These are phyloP conservation scores for Aporophyla lueneburgensis DNA, from an alignment of 2,888 invertebrate genomes.

Conservation along the genomic window DNA sequence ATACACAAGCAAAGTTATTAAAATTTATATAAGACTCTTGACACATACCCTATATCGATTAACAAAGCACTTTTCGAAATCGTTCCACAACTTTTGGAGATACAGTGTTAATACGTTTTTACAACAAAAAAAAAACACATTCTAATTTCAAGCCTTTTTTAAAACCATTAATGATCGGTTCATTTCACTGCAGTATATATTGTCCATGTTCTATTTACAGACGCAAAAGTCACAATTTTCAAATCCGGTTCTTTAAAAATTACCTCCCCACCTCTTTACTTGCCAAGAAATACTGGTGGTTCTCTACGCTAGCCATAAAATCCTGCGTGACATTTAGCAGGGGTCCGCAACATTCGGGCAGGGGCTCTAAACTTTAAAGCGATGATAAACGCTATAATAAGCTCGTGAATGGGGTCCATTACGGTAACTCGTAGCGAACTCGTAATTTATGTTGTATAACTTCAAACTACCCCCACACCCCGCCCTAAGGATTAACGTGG, in stretches of 20 bases:
- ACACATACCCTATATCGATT: too few relatives aligned
- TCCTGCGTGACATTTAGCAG: slow-evolving; percentile 59
- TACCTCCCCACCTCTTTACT: background rate
- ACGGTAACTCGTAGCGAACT: slow-evolving; percentile 72
- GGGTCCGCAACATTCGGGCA: slow-evolving; percentile 42
- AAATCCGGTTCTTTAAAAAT: slow-evolving; percentile 6
- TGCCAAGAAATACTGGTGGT: slow-evolving; percentile 18
- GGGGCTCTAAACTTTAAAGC: slow-evolving; percentile 67
- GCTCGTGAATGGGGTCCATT: slow-evolving; percentile 73
- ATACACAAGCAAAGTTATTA: too few relatives aligned
- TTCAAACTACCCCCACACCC: slow-evolving; percentile 71
- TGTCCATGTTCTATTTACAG: background rate
- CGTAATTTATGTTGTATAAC: slow-evolving; percentile 78
- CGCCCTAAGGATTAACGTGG: slow-evolving; percentile 69
- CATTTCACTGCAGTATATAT: background rate
- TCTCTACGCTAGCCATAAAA: slow-evolving; percentile 41
- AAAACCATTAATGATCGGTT: background rate
- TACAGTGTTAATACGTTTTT: too few relatives aligned
- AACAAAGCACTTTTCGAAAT: too few relatives aligned
- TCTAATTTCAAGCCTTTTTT: too few relatives aligned
- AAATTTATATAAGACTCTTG: too few relatives aligned
- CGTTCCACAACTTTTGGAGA: too few relatives aligned
- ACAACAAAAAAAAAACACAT: too few relatives aligned
- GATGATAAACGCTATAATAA: slow-evolving; percentile 72
- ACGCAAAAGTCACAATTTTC: background rate